Percentiles rank a stretch among this genome's conserved stretches.
These are phyloP conservation scores for human (Homo sapiens) DNA, from an alignment of 2,113 vertebrate genomes.

Conservation along the genomic window GRCh38 chr15:49236001-49236500, in stretches of 20 bases:
- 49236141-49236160: background rate
- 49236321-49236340: background rate
- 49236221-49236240: background rate
- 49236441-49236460: background rate
- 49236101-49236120: background rate
- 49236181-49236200: background rate
- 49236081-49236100: background rate
- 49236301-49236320: background rate
- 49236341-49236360: background rate
- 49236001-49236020: background rate
- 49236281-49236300: background rate
- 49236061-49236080: background rate
- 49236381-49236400: background rate
- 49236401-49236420: background rate
- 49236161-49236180: background rate
- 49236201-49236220: conserved; percentile 37
- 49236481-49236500: background rate
- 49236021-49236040: background rate
- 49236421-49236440: background rate
- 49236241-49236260: background rate
- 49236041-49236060: background rate
- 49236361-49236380: background rate
- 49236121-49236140: background rate
- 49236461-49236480: background rate
- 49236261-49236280: background rate